Conservation (phyloP, 2,797 vertebrate species). For the Bovichtus variegatus region DNA sequence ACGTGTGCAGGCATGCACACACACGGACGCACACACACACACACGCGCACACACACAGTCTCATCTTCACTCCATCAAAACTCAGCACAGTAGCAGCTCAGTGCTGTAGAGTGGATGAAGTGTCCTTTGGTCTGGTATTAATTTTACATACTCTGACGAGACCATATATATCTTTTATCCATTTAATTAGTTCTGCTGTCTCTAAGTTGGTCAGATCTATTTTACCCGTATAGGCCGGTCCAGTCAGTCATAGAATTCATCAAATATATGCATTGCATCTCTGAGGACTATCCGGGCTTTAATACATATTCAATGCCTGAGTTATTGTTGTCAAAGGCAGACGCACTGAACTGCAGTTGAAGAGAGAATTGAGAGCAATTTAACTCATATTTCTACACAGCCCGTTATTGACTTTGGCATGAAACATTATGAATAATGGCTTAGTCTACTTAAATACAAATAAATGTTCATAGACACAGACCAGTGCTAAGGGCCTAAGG, state of each 20-base stretch:
- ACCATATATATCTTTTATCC: constrained; percentile 80
- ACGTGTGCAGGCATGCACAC: not conserved
- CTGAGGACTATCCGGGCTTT: constrained; percentile 61
- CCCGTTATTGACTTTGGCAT: constrained; percentile 68
- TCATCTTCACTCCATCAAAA: constrained; percentile 29
- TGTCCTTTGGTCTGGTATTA: constrained; percentile 76
- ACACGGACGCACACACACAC: not conserved
- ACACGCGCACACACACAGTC: constrained; percentile 1
- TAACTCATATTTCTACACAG: constrained; percentile 53
- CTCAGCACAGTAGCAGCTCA: constrained; percentile 29
- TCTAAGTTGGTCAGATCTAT: constrained; percentile 76
- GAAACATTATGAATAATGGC: constrained; percentile 69
- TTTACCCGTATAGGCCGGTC: constrained; percentile 64
- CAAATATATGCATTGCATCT: constrained; percentile 69
- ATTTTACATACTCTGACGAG: constrained; percentile 78
- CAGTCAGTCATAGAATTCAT: constrained; percentile 67
- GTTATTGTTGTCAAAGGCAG: constrained; percentile 75
- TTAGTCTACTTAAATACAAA: constrained; percentile 68
- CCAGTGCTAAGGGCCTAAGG: constrained; percentile 58
- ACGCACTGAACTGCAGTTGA: constrained; percentile 49
- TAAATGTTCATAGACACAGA: constrained; percentile 63
- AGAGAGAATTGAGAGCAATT: constrained; percentile 64
- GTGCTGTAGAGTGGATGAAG: constrained; percentile 54
- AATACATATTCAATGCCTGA: constrained; percentile 70
- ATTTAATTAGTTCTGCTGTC: constrained; percentile 82